Evolutionary conservation across 1,140 invertebrate species (phyloP), one percentile per base, ranked within the genome.

Genomic region (Zaprionus camerounensis): DNA sequence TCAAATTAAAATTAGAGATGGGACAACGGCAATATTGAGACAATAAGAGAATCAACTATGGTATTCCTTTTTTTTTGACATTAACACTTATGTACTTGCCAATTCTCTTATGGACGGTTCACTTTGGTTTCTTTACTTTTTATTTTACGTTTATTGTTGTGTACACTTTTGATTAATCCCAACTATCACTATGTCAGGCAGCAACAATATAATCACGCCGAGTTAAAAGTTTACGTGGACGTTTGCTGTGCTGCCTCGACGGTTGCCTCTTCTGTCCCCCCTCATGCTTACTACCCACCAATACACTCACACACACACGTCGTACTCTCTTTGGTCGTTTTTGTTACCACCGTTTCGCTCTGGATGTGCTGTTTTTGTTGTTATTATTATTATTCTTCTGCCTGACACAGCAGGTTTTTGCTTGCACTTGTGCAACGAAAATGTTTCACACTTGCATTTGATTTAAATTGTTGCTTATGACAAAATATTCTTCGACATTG

Each of bases 211-310:
- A 78, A 82, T 46, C 67, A 75, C 73, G 46, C 20, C 71, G 12
- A 90, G 81, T 80, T 88, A 90, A 88, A 88, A 88, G 84, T 88
- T 88, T 88, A 88, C 84, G 84, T 88, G 84, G 84, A 88, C 84
- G 81, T 88, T 88, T 84, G 77, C 73, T 74, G 68, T 70, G 68
- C 46, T 22, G 41, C 58, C 9, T 34, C 31, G 44, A 49, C 44
- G 46, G 20, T 58, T 49, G 44, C 46, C 67, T 49, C 57, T 59
- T 56, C 57, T 56, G 34, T 58, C 20, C 20, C 34, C 24, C 24
- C 49, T 34, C 31, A 34, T 34, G 22, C 61, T 70, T 57, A 13
- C 57, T 51, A 26, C 57, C 51, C 53, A 34, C 57, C 58, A 53
- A 34, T 22, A 12, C 46, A 20, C 62, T 24, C 65, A 64, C 31